Evolutionary conservation across 64 coral and sea anemone genomes (phyloP), one percentile per base, ranked within the genome.

Genomic region (Dendrophyllia cribrosa): DNA sequence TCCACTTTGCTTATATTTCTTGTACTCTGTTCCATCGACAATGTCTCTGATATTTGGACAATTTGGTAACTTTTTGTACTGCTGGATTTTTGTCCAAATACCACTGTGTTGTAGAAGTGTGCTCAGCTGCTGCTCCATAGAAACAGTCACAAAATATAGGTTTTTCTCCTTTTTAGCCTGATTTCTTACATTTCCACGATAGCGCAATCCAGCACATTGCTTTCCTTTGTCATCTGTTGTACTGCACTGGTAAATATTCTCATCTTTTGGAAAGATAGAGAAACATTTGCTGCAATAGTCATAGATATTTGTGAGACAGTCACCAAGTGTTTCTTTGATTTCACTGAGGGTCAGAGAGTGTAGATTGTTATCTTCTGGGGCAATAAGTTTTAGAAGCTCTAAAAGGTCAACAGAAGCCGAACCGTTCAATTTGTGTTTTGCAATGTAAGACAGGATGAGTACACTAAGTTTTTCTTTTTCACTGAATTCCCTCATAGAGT

Each of bases 11-110:
- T 72, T 70, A 2, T 20, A 72, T 53, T 52, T 58, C 49, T 56
- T 71, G 48, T 87, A 87, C 45, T 23, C 83, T 72, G 65, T 53
- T 71, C 83, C 83, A 55, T 87, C 83, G 55, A 87, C 52, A 87
- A 87, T 87, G 53, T 87, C 83, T 16, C 83, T 69, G 17, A 87
- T 71, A 56, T 52, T 72, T 26, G 64, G 71, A 56, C 4, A 56
- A 24, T 8, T 71, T 71, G 70, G 65, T 25, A 7, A 13, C 6
- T 69, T 25, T 72, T 87, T 87, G 66, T 71, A 87, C 24, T 87
- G 47, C 47, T 71, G 65, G 48, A 87, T 87, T 22, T 72, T 87
- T 56, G 16, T 26, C 83, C 83, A 87, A 72, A 87, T 69, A 19
- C 83, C 44, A 56, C 23, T n/a, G 13, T 65, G 19, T 72, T 87